Evolutionary conservation across 2,797 vertebrate genomes (phyloP).

Genomic region (Eremophila alpestris): DNA sequence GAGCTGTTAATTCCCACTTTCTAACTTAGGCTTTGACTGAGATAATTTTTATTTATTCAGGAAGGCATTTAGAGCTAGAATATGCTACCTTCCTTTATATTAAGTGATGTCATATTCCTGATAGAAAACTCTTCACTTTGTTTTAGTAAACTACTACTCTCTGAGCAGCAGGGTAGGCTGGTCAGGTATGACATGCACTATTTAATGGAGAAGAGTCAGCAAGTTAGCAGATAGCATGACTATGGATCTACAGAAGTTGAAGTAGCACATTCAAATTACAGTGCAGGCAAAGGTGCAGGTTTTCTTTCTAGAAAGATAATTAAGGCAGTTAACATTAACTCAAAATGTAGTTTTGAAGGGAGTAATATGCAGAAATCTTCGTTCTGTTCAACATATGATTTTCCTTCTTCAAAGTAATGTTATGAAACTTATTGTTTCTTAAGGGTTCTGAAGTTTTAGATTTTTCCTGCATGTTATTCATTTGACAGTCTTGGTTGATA

Average conservation of each 20-base stretch:
- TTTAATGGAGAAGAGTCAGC: neutral
- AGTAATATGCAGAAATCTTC: neutral
- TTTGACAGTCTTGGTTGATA: neutral
- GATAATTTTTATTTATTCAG: neutral
- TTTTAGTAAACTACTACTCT: neutral
- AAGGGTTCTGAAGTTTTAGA: neutral
- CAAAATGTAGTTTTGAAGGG: neutral
- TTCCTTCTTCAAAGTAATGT: neutral
- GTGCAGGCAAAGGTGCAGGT: neutral
- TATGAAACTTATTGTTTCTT: neutral
- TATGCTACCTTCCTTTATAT: neutral
- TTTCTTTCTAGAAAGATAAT: neutral
- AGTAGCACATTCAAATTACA: neutral
- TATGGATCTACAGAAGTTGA: neutral
- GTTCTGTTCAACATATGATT: neutral
- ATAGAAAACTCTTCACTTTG: neutral
- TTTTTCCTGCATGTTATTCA: neutral
- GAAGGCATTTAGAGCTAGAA: neutral
- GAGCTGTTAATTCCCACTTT: slow-evolving; percentile 19
- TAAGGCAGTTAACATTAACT: neutral
- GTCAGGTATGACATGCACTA: neutral
- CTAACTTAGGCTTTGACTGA: slow-evolving; percentile 23
- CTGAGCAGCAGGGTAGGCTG: neutral
- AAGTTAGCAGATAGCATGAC: neutral
- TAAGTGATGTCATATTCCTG: neutral